phyloP scores from a whole-genome alignment of 2,113 vertebrate species.

The Elachura formosa region DNA sequence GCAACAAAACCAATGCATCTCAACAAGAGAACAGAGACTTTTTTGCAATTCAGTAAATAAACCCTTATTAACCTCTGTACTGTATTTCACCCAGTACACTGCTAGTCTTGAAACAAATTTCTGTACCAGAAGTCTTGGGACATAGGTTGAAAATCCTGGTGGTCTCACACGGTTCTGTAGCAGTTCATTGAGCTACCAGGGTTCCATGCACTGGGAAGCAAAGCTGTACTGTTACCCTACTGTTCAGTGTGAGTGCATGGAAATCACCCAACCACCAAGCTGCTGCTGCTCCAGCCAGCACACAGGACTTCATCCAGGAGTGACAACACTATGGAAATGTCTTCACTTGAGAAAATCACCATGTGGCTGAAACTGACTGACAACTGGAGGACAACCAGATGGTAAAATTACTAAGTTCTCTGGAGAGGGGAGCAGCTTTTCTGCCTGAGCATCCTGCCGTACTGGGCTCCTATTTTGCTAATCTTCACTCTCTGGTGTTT shows the following conservation, averaged over 20 bases:
- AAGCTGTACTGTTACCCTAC: neutral
- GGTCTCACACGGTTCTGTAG: neutral
- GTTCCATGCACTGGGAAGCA: neutral
- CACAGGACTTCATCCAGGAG: neutral
- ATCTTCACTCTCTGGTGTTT: neutral
- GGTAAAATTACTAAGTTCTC: neutral
- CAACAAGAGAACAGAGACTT: neutral
- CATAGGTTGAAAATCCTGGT: neutral
- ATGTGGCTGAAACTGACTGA: neutral
- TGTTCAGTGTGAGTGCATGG: neutral
- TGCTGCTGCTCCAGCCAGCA: neutral
- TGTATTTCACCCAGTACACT: neutral
- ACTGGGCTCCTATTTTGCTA: neutral
- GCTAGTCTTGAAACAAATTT: neutral
- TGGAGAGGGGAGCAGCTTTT: neutral
- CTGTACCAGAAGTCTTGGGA: neutral
- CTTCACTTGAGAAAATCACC: neutral
- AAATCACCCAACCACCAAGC: neutral
- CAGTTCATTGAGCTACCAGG: neutral
- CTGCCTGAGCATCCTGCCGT: neutral
- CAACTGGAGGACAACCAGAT: neutral
- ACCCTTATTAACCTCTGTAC: neutral
- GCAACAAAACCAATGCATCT: neutral
- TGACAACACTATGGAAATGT: neutral
- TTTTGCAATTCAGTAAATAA: neutral